Evolutionary conservation across 2,797 vertebrate genomes (phyloP), one percentile per base, ranked within the genome.

Genomic region (Bucorvus abyssinicus): DNA sequence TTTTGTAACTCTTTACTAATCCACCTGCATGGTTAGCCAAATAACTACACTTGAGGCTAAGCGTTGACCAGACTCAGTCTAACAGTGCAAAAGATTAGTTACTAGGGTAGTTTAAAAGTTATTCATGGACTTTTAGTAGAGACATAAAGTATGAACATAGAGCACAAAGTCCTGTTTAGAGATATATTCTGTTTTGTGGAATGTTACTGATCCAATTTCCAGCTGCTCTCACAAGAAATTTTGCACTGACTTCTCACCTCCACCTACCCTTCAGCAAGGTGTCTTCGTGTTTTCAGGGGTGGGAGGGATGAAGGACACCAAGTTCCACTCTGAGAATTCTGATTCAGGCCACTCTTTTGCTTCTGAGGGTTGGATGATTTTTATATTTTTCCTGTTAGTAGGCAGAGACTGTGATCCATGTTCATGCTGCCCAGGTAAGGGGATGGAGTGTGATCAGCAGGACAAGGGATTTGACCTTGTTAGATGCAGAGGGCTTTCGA

Each of bases 151-250:
- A 50, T 47, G 87, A 79, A n/a, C 7, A 50, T 36, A 8, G 5
- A 47, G 14, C 29, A 60, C 4, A 10, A 89, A 91, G 4, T 63
- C 60, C 42, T 69, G 4, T 67, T 82, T 42, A 67, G 10, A 74
- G 3, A 20, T 69, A 22, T 10, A 34, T 42, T 70, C 6, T 81
- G 4, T 47, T 90, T 75, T 21, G 7, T 75, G 24, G 3, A 12
- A 23, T 45, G 2, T 22, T 23, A 27, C 5, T 0, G 0, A 3
- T 84, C 77, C 40, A 34, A 3, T 14, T 83, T 16, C 26, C 27
- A 71, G 6, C 5, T 65, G 8, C 26, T n/a, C 4, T 38, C 20
- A 7, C 9, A 29, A 53, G 20, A 94, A 70, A 18, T 64, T 89
- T 89, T 80, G 12, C 21, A 47, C 11, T n/a, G 19, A 44, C 7